Evolutionary conservation across 1,140 invertebrate species (phyloP).

Genomic region (Mercenaria mercenaria): DNA sequence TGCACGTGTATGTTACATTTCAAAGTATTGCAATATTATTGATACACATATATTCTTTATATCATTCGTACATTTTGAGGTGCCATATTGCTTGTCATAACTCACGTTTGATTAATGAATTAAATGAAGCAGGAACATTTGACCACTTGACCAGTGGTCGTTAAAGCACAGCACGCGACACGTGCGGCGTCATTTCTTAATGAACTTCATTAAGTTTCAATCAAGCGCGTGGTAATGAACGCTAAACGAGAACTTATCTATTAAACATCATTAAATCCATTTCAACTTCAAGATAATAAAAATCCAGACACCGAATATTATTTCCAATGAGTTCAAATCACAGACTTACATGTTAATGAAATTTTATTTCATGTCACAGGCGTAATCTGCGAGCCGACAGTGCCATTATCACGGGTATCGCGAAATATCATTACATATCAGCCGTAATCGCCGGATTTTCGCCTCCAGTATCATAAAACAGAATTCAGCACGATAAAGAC

Average conservation of each 20-base stretch:
- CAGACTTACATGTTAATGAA: conserved; percentile 42
- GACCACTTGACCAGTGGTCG: not conserved
- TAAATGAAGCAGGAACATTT: not conserved
- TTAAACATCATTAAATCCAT: conserved; percentile 42
- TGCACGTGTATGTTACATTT: too few species aligned
- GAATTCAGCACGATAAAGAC: conserved; percentile 41
- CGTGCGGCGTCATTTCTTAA: conserved; percentile 12
- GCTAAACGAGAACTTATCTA: not conserved
- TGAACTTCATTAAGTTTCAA: conserved; percentile 15
- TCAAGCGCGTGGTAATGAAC: not conserved
- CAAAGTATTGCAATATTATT: too few species aligned
- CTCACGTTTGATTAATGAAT: not conserved
- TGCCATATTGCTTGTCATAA: not conserved
- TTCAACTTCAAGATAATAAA: conserved; percentile 18
- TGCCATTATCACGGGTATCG: conserved; percentile 27
- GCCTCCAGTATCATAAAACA: conserved; percentile 49
- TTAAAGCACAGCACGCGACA: not conserved
- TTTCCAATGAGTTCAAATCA: conserved; percentile 29
- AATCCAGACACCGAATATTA: conserved; percentile 34
- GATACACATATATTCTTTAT: too few species aligned
- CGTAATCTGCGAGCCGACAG: not conserved
- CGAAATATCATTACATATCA: conserved; percentile 59
- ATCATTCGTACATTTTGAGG: too few species aligned
- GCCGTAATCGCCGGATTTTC: conserved; percentile 31
- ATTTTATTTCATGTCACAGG: conserved; percentile 6